Percentiles rank a stretch among this genome's conserved stretches.
Conservation (phyloP, 2,888 invertebrate genomes). For the Mythimna vitellina region DNA sequence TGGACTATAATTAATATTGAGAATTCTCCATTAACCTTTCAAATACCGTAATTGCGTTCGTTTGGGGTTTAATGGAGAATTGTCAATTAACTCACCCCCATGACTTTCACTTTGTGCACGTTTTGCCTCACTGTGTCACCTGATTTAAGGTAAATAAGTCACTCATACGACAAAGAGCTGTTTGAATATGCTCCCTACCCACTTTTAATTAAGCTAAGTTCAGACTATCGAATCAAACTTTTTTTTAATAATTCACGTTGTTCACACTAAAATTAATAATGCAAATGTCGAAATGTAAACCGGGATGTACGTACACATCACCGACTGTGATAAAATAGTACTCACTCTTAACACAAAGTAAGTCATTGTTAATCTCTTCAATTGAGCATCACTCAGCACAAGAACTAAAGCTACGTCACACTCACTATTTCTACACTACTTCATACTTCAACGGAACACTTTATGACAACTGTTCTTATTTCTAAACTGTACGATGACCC, state of each 20-base stretch:
- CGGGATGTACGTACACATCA: slow-evolving; percentile 22
- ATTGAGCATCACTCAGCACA: slow-evolving; percentile 66
- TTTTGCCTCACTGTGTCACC: slow-evolving; percentile 36
- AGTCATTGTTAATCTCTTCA: slow-evolving; percentile 77
- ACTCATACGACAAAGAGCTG: slow-evolving; percentile 22
- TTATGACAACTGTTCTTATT: slow-evolving; percentile 66
- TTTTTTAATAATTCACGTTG: slow-evolving; percentile 14
- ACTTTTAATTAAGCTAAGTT: slow-evolving; percentile 24
- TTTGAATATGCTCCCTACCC: slow-evolving; percentile 18
- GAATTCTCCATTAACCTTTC: slow-evolving; percentile 10
- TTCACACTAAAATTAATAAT: slow-evolving; percentile 24
- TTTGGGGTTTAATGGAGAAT: no score
- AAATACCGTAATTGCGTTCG: no score
- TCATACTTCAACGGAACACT: slow-evolving; percentile 64
- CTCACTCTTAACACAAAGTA: slow-evolving; percentile 80
- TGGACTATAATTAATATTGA: slow-evolving; percentile 26
- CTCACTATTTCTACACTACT: slow-evolving; percentile 15
- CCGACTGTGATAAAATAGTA: slow-evolving; percentile 62
- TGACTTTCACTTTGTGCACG: slow-evolving; percentile 37
- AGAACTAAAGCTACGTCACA: slow-evolving; percentile 63
- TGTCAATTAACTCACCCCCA: slow-evolving; percentile 55
- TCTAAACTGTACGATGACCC: slow-evolving; percentile 71
- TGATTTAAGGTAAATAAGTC: slow-evolving; percentile 35
- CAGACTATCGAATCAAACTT: slow-evolving; percentile 14
- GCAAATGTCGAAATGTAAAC: slow-evolving; percentile 20